A percentile compares a stretch with the other conserved stretches of the same genome.
Conservation (phyloP, 2,888 invertebrate genomes). For the Acrocyrtus sp. region DNA sequence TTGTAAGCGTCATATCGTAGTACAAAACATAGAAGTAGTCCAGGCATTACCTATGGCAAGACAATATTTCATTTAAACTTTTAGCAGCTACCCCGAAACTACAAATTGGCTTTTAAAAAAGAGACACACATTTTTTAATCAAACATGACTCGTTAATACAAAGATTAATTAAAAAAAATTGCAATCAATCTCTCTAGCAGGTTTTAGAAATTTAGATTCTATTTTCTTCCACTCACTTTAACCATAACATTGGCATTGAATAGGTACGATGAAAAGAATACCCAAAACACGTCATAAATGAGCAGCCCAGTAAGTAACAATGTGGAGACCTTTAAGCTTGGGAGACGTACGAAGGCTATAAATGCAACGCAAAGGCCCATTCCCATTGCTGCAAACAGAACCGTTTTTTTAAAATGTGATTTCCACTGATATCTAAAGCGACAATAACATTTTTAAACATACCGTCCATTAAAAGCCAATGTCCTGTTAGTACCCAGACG, state of each 20-base stretch:
- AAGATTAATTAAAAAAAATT: too few species aligned
- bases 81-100: too few species aligned
- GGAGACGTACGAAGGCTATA: conserved; percentile 94
- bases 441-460: conserved; percentile 64
- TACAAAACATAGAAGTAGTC: conserved; percentile 93
- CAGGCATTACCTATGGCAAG: conserved; percentile 93
- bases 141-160: not conserved
- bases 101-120: too few species aligned
- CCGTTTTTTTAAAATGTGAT: too few species aligned
- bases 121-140: too few species aligned
- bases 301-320: conserved; percentile 91
- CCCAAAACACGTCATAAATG: conserved; percentile 98
- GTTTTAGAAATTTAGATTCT: too few species aligned
- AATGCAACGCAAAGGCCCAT: conserved; percentile 98
- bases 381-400: conserved; percentile 81
- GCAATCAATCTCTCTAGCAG: too few species aligned
- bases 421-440: too few species aligned
- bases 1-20: conserved; percentile 97
- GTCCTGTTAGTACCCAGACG: conserved; percentile 97
- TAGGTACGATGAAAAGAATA: conserved; percentile 97
- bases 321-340: conserved; percentile 95
- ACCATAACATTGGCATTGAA: conserved; percentile 99
- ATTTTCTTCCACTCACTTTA: conserved; percentile 74
- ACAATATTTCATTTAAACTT: too few species aligned
- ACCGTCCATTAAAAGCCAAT: conserved; percentile 98